phyloP scores from a whole-genome alignment of 2,797 vertebrate species.

The Pseudochirops corinnae region DNA sequence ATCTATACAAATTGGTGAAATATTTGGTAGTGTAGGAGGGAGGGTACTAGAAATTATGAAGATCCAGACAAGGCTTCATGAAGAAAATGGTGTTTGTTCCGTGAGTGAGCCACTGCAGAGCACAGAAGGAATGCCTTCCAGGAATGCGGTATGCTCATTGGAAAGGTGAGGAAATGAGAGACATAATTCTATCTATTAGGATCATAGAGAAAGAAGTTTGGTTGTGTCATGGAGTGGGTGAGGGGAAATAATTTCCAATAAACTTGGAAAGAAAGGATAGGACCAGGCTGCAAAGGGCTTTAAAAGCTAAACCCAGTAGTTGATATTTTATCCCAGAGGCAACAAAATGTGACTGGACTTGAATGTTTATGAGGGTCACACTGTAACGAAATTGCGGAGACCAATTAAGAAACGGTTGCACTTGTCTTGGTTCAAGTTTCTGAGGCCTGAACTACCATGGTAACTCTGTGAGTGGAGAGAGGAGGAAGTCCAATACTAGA shows the following conservation, averaged over 20 bases:
- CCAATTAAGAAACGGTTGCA: not conserved
- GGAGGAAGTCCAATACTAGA: not conserved
- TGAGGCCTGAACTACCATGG: not conserved
- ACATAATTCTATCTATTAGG: not conserved
- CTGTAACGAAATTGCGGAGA: not conserved
- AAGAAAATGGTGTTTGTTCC: not conserved
- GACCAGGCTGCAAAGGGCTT: not conserved
- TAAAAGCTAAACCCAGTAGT: not conserved
- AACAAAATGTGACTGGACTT: not conserved
- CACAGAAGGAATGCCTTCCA: not conserved
- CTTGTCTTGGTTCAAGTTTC: not conserved
- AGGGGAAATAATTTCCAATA: not conserved
- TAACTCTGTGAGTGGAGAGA: not conserved
- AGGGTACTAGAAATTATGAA: too few relatives aligned
- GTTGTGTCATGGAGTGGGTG: not conserved
- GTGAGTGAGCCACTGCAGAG: not conserved
- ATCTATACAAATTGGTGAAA: not conserved
- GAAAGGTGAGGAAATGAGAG: too few relatives aligned
- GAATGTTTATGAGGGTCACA: not conserved
- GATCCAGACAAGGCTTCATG: not conserved
- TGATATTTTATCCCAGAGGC: not conserved
- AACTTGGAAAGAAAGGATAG: not conserved
- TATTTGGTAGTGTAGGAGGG: not conserved
- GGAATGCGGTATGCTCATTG: not conserved
- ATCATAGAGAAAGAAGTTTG: not conserved